Conservation (phyloP, 2,888 invertebrate genomes). For the Dendrolimus pini region DNA sequence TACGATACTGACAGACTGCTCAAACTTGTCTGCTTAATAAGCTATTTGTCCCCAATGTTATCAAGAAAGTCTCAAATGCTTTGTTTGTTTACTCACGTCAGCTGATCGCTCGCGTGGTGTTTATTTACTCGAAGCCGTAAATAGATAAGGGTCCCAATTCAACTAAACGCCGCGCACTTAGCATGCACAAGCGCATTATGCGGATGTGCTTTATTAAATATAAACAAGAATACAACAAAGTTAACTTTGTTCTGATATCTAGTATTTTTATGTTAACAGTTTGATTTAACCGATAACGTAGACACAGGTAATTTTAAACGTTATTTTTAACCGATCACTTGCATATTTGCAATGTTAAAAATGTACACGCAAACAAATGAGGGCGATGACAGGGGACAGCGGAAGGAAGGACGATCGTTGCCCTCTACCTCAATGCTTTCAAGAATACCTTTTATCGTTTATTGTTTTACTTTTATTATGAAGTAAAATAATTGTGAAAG, state of each 20-base stretch:
- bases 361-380: slow-evolving; percentile 15
- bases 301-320: neutral
- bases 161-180: slow-evolving; percentile 5
- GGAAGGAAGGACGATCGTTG: slow-evolving; percentile 62
- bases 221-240: neutral
- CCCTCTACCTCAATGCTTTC: slow-evolving; percentile 20
- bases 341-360: slow-evolving; percentile 10
- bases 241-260: neutral
- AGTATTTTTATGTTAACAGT: neutral
- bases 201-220: neutral
- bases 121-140: slow-evolving; percentile 18
- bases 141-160: neutral
- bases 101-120: slow-evolving; percentile 48
- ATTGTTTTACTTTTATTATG: neutral
- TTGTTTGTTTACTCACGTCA: slow-evolving; percentile 65
- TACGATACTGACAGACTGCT: slow-evolving; percentile 11
- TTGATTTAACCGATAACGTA: neutral
- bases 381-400: slow-evolving; percentile 32
- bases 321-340: neutral
- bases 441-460: neutral
- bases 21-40: slow-evolving; percentile 10
- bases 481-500: neutral
- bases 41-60: slow-evolving; percentile 9
- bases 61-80: slow-evolving; percentile 29
- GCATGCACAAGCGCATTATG: slow-evolving; percentile 3